Conservation (phyloP, 1,140 invertebrate species). For the Sarcophaga peregrina region DNA sequence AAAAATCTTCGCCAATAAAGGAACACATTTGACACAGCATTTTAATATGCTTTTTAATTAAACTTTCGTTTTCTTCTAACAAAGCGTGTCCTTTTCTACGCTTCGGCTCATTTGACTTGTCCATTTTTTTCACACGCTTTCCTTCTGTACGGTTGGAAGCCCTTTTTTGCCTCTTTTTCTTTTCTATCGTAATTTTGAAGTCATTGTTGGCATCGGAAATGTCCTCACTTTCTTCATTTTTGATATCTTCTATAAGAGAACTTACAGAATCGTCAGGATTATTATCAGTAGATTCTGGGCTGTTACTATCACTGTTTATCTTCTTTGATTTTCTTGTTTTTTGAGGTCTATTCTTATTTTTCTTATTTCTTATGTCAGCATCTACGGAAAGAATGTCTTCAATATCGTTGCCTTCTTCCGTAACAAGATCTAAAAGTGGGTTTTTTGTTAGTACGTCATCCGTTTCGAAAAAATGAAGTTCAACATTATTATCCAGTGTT, state of each 20-base stretch:
- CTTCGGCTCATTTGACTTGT: constrained; percentile 15
- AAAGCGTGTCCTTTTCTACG: background rate
- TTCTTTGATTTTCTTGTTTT: constrained; percentile 2
- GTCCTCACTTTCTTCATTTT: constrained; percentile 8
- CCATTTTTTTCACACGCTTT: constrained; percentile 58
- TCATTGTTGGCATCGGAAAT: constrained; percentile 7
- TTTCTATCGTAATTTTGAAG: background rate
- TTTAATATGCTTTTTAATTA: constrained; percentile 61
- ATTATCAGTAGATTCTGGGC: background rate
- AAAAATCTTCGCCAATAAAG: constrained; percentile 58
- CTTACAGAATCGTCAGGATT: background rate
- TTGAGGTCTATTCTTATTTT: background rate
- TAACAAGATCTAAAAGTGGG: background rate
- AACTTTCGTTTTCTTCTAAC: constrained; percentile 48
- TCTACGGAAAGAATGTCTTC: background rate
- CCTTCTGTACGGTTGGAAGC: background rate
- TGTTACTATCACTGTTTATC: background rate
- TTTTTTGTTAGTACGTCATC: background rate
- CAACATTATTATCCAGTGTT: background rate
- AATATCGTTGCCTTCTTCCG: background rate
- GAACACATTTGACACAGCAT: constrained; percentile 62
- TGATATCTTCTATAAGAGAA: background rate
- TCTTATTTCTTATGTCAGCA: background rate
- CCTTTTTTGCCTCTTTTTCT: background rate
- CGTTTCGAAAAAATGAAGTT: constrained; percentile 2